Percentiles rank a stretch among this genome's conserved stretches.
These are phyloP conservation scores for Drosophila arawakana DNA, from an alignment of 1,140 invertebrate genomes.

Conservation along the genomic window DNA sequence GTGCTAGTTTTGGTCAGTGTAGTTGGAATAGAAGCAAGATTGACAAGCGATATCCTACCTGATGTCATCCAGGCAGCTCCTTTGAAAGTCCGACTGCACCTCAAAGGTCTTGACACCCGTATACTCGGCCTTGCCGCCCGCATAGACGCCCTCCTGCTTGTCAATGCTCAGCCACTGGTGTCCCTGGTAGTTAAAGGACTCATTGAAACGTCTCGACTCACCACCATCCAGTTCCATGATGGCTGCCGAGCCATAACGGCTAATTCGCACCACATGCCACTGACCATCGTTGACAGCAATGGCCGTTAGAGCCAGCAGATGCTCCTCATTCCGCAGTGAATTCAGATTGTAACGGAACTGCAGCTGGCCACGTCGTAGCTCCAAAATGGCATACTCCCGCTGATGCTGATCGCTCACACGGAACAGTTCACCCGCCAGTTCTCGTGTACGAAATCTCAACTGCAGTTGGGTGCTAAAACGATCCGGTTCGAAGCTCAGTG, in stretches of 20 bases:
- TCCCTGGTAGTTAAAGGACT: conserved; percentile 87
- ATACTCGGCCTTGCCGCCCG: conserved; percentile 88
- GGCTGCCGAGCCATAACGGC: conserved; percentile 88
- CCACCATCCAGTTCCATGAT: conserved; percentile 89
- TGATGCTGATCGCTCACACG: conserved; percentile 88
- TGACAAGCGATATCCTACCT: conserved; percentile 55
- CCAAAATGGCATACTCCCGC: conserved; percentile 88
- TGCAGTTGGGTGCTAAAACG: conserved; percentile 87
- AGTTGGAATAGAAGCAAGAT: too few species aligned
- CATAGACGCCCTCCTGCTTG: conserved; percentile 88
- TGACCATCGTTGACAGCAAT: conserved; percentile 89
- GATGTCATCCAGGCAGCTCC: conserved; percentile 85
- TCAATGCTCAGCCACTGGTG: conserved; percentile 88
- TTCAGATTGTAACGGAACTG: conserved; percentile 89
- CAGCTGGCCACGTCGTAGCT: conserved; percentile 87
- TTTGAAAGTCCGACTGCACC: conserved; percentile 88
- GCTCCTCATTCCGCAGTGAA: conserved; percentile 86
- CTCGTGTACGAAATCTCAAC: conserved; percentile 88
- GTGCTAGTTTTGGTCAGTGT: too few species aligned
- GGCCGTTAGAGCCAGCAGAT: conserved; percentile 86
- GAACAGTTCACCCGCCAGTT: conserved; percentile 88
- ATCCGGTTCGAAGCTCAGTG: conserved; percentile 88
- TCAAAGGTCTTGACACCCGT: conserved; percentile 87
- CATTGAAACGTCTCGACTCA: conserved; percentile 89
- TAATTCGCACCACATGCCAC: conserved; percentile 89